Conservation (phyloP, 2,797 vertebrate species). For the Hirundo rustica region DNA sequence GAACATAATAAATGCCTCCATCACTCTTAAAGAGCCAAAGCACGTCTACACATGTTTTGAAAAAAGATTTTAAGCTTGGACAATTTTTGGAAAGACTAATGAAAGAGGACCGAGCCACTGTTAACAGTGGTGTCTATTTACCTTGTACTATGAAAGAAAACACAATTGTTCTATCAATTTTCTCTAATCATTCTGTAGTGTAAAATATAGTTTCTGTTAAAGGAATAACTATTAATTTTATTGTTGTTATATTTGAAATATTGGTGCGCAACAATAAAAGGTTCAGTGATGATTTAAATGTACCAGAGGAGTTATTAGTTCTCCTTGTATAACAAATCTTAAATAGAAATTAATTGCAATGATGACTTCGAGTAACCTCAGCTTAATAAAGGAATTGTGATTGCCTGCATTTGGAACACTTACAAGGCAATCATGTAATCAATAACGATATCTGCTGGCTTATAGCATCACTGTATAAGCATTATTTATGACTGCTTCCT, state of each 20-base stretch:
- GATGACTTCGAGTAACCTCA: neutral
- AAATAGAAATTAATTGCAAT: constrained; percentile 16
- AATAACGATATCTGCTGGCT: neutral
- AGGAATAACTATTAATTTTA: neutral
- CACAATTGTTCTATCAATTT: neutral
- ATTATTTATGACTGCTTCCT: constrained; percentile 31
- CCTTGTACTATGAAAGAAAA: neutral
- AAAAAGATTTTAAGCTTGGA: neutral
- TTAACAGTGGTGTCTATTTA: neutral
- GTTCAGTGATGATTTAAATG: neutral
- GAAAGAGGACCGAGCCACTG: neutral
- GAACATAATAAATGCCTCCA: neutral
- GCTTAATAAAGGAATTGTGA: neutral
- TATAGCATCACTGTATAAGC: neutral
- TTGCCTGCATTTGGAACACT: neutral
- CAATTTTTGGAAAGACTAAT: neutral
- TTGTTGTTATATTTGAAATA: neutral
- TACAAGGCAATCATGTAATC: neutral
- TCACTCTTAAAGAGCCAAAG: neutral
- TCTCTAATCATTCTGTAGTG: neutral
- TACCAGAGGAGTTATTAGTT: neutral
- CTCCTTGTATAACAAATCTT: neutral
- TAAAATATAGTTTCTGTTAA: neutral
- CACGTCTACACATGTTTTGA: neutral
- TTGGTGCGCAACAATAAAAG: neutral